Evolutionary conservation across 2,888 invertebrate genomes (phyloP).

Genomic region (Hypercompe scribonia): DNA sequence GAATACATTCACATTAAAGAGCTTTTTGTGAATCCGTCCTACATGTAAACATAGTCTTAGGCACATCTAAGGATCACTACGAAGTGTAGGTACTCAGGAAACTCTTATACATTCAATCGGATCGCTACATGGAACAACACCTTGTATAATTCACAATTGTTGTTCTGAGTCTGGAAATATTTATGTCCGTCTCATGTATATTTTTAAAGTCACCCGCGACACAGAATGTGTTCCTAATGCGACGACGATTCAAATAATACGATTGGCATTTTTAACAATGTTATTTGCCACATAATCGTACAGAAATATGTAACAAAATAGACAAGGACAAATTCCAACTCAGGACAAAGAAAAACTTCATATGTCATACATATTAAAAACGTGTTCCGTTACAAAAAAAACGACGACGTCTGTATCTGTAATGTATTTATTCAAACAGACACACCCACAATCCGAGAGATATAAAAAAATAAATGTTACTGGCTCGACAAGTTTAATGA

Average conservation of each 20-base stretch:
- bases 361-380: neutral
- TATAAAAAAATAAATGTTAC: conserved; percentile 22
- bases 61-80: neutral
- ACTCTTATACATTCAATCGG: too few relatives aligned
- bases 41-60: neutral
- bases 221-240: too few relatives aligned
- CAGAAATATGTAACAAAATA: neutral
- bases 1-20: neutral
- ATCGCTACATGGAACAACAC: too few relatives aligned
- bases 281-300: neutral
- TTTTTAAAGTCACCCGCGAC: too few relatives aligned
- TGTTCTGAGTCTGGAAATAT: too few relatives aligned
- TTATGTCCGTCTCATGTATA: too few relatives aligned
- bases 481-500: conserved; percentile 15
- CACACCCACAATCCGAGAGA: conserved; percentile 19
- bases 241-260: too few relatives aligned
- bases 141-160: too few relatives aligned
- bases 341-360: neutral
- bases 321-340: neutral
- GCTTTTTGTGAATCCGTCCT: neutral
- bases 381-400: conserved; percentile 11
- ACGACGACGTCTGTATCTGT: neutral
- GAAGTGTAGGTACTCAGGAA: too few relatives aligned
- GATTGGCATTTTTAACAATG: neutral
- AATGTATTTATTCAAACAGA: conserved; percentile 12